Percentiles rank a stretch among this genome's conserved stretches.
These are phyloP conservation scores for Andrena haemorrhoa DNA, from an alignment of 2,888 invertebrate species.

Conservation along the genomic window DNA sequence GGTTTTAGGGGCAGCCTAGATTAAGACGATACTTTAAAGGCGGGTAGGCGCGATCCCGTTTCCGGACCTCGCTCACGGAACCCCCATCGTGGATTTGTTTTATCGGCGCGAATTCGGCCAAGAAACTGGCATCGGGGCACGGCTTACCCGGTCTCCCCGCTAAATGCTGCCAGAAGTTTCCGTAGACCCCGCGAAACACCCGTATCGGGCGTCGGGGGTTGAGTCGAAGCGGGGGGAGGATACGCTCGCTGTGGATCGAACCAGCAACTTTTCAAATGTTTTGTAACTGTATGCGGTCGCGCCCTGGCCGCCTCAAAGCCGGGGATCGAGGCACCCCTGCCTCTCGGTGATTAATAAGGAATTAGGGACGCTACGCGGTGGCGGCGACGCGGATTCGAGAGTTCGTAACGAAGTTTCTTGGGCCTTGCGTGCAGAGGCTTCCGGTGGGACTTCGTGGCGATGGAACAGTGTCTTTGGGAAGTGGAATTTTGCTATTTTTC, in stretches of 20 bases:
- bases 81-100: conserved; percentile 66
- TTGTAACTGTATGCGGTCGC: conserved; percentile 38
- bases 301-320: conserved; percentile 2
- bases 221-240: neutral
- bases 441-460: neutral
- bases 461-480: too few relatives aligned
- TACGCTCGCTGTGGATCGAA: conserved; percentile 21
- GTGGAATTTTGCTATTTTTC: too few relatives aligned
- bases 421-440: neutral
- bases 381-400: conserved; percentile 16
- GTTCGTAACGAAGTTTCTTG: conserved; percentile 20
- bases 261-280: conserved; percentile 39
- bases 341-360: conserved; percentile 48
- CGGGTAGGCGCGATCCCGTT: conserved; percentile 53
- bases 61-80: conserved; percentile 60
- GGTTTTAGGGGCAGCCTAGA: conserved; percentile 60
- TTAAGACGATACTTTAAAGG: conserved; percentile 79
- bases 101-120: conserved; percentile 62
- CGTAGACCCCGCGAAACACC: neutral
- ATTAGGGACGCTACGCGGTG: conserved; percentile 9
- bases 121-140: conserved; percentile 57
- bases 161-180: conserved; percentile 29
- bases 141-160: neutral
- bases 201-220: neutral
- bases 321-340: neutral